These are phyloP conservation scores for Oreotragus oreotragus DNA, from an alignment of 2,113 vertebrate genomes.

Conservation along the genomic window DNA sequence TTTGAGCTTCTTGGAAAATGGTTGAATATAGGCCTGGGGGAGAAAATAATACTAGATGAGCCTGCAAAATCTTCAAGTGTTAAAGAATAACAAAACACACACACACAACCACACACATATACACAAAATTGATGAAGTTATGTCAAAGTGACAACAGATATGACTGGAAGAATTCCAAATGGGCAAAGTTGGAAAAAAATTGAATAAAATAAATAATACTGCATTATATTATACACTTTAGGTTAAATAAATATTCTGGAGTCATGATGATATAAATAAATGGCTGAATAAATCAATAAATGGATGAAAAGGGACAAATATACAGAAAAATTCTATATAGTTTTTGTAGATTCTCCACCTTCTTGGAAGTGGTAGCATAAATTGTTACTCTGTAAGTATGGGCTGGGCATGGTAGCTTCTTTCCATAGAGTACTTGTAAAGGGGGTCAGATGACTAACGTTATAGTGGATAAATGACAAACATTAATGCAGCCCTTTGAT, in stretches of 20 bases:
- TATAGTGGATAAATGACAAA: not conserved
- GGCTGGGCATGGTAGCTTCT: not conserved
- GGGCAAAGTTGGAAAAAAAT: not conserved
- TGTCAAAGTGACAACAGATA: not conserved
- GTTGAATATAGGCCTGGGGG: too few species aligned
- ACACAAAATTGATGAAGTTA: not conserved
- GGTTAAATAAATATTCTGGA: not conserved
- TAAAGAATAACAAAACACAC: not conserved
- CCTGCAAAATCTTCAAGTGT: not conserved
- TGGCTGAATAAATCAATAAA: not conserved
- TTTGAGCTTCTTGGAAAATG: not conserved
- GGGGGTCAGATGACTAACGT: not conserved
- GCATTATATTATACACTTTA: not conserved
- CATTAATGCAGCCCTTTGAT: not conserved
- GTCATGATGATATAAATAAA: not conserved
- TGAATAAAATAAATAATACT: not conserved
- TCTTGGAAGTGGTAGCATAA: not conserved
- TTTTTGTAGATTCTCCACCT: not conserved
- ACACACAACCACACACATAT: not conserved
- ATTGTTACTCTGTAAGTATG: not conserved
- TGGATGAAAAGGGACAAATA: not conserved
- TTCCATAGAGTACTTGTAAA: not conserved
- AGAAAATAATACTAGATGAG: not conserved
- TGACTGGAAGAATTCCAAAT: not conserved
- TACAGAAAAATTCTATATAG: not conserved